phyloP scores from a whole-genome alignment of 2,797 vertebrate genomes.

The Momotus momota region DNA sequence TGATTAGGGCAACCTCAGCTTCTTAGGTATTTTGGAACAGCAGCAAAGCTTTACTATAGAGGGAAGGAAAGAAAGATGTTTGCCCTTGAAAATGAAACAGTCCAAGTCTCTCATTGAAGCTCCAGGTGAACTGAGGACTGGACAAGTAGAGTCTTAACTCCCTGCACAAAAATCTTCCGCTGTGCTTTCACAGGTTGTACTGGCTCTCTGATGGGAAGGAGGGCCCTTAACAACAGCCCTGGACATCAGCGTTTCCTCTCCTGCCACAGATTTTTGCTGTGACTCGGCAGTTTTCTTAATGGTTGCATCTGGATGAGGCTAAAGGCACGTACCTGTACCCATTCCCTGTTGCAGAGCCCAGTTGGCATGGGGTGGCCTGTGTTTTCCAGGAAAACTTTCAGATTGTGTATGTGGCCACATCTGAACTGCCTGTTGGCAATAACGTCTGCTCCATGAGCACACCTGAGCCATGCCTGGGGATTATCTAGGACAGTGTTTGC shows the following conservation, averaged over 20 bases:
- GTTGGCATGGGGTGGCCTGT: accelerated
- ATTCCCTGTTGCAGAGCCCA: background rate
- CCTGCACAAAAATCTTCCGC: background rate
- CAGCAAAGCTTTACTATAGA: background rate
- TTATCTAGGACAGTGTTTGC: background rate
- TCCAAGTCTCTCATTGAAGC: background rate
- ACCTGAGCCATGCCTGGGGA: background rate
- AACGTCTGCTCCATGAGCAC: background rate
- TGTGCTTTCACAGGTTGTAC: background rate
- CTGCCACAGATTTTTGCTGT: background rate
- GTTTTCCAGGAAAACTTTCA: background rate
- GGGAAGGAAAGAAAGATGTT: background rate
- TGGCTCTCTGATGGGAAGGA: background rate
- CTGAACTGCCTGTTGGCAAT: background rate
- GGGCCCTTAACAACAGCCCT: background rate
- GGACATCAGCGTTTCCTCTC: background rate
- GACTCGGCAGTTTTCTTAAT: background rate
- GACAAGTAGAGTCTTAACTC: background rate
- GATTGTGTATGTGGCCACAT: accelerated
- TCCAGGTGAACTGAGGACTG: background rate
- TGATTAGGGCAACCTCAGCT: background rate
- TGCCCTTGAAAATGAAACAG: background rate
- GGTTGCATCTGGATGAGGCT: background rate
- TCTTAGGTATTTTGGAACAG: background rate
- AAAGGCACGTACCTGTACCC: background rate